Conservation (phyloP, 2,797 vertebrate genomes). For the Sebastes minor region DNA sequence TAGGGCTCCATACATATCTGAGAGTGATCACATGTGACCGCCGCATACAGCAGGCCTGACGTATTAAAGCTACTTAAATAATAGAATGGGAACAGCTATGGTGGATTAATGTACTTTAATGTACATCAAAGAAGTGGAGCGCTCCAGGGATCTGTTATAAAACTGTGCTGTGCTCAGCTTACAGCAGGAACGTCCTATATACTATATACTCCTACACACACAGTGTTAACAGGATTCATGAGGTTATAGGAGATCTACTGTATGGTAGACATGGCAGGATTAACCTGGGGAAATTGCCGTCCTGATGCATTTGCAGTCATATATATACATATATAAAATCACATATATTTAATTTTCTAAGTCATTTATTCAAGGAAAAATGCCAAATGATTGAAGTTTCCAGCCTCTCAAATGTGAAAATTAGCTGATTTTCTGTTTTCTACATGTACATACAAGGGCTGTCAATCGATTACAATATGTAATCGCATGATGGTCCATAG, state of each 20-base stretch:
- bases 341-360: no score
- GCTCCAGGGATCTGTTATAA: background rate
- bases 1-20: background rate
- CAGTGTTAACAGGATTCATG: background rate
- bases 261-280: background rate
- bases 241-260: background rate
- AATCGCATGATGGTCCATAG: no score
- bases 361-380: no score
- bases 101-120: background rate
- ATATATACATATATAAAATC: no score
- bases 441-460: no score
- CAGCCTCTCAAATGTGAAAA: no score
- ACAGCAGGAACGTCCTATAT: background rate
- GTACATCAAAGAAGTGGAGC: background rate
- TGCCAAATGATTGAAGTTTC: no score
- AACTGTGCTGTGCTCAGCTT: background rate
- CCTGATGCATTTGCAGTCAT: no score
- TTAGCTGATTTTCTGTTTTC: no score
- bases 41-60: background rate
- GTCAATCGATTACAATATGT: no score
- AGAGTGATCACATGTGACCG: background rate
- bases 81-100: background rate
- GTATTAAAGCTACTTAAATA: slow-evolving; percentile 11
- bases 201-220: background rate
- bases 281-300: no score